phyloP scores from a whole-genome alignment of 2,888 invertebrate genomes.

The Ceraclea dissimilis region DNA sequence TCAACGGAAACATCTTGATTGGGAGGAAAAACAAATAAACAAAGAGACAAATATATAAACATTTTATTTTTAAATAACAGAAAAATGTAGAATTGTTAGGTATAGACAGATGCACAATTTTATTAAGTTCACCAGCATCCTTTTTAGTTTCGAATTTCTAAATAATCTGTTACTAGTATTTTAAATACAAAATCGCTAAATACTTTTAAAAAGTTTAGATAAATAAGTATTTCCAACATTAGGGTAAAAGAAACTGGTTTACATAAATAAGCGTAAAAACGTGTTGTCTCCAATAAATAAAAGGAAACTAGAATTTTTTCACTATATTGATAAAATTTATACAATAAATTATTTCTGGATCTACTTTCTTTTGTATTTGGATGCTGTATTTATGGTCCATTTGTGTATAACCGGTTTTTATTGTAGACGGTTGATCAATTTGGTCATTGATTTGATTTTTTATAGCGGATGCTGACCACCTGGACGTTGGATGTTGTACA shows the following conservation, averaged over 20 bases:
- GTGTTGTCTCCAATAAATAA: constrained; percentile 3
- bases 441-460: not conserved
- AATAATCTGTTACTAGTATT: too few relatives aligned
- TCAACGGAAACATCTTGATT: too few relatives aligned
- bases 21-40: too few relatives aligned
- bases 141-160: not conserved
- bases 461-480: not conserved
- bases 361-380: constrained; percentile 6
- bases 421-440: not conserved
- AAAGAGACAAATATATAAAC: too few relatives aligned
- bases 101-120: too few relatives aligned
- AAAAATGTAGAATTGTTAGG: too few relatives aligned
- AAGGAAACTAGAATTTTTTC: constrained; percentile 11
- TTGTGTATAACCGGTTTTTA: not conserved
- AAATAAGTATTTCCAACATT: too few relatives aligned
- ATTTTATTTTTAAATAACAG: too few relatives aligned
- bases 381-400: constrained; percentile 23
- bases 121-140: too few relatives aligned
- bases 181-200: not conserved
- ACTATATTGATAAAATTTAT: not conserved
- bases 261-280: constrained; percentile 18
- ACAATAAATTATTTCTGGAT: constrained; percentile 7
- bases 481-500: not conserved
- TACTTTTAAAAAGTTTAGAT: not conserved
- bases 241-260: constrained; percentile 23